phyloP scores from a whole-genome alignment of 2,797 vertebrate genomes.

The Micrastur ruficollis region DNA sequence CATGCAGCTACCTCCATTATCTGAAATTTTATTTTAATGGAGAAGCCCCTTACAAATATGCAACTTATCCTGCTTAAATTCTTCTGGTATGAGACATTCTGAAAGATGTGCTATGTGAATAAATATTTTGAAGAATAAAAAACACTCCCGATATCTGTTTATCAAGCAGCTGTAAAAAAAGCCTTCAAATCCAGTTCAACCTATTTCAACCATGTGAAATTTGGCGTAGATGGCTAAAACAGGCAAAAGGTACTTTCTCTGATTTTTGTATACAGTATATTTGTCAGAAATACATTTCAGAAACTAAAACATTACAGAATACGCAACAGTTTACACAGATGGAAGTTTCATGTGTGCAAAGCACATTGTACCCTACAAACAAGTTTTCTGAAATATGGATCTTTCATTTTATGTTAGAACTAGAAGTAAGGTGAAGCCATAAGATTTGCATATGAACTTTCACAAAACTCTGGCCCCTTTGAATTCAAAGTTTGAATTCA shows the following conservation, averaged over 20 bases:
- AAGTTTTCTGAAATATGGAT: neutral
- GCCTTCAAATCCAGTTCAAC: neutral
- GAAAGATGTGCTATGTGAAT: neutral
- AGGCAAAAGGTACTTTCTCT: neutral
- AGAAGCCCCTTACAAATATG: neutral
- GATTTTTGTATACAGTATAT: neutral
- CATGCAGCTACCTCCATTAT: neutral
- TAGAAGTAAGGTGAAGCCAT: neutral
- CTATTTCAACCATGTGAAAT: neutral
- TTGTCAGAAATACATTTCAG: neutral
- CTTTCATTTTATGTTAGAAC: neutral
- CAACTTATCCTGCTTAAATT: neutral
- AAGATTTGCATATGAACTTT: neutral
- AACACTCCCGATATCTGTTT: accelerated
- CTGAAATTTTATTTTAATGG: neutral
- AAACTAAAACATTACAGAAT: neutral
- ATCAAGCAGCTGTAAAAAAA: neutral
- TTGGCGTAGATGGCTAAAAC: neutral
- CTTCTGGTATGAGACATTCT: neutral
- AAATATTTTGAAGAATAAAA: neutral
- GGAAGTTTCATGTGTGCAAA: neutral
- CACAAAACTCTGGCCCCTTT: neutral
- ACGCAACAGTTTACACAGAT: neutral
- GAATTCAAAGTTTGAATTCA: neutral
- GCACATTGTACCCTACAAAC: neutral